Conservation (phyloP, 2,888 invertebrate genomes). For the Philhelius pedissequus region DNA sequence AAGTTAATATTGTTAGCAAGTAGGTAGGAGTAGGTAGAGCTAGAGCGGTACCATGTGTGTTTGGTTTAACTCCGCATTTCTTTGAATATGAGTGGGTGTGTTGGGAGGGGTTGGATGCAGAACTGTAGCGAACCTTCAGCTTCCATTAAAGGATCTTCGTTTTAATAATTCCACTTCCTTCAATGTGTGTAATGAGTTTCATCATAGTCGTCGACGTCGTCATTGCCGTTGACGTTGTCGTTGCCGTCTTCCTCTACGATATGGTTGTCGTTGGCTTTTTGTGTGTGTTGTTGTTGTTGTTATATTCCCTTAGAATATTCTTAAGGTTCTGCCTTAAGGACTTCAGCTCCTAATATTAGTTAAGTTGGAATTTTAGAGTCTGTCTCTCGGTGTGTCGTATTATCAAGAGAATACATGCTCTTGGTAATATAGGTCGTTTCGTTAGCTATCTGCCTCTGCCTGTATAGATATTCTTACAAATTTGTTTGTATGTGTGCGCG, state of each 20-base stretch:
- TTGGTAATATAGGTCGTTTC: conserved; percentile 37
- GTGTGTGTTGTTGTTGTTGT: neutral
- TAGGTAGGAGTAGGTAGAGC: neutral
- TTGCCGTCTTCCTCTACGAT: neutral
- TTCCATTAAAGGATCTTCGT: conserved; percentile 43
- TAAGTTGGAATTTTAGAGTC: conserved; percentile 55
- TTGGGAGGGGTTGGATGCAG: neutral
- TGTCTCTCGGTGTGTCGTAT: conserved; percentile 15
- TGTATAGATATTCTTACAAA: neutral
- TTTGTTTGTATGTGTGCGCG: neutral
- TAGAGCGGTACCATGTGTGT: neutral
- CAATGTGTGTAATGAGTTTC: conserved; percentile 59
- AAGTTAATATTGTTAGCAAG: conserved; percentile 37
- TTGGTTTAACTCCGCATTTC: conserved; percentile 5
- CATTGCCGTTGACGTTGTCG: neutral
- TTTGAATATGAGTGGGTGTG: neutral
- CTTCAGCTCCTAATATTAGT: conserved; percentile 47
- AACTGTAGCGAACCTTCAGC: conserved; percentile 12
- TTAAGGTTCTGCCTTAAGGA: conserved; percentile 66
- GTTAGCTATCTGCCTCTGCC: neutral
- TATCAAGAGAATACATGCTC: conserved; percentile 23
- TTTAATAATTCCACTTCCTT: conserved; percentile 58
- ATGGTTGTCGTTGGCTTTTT: conserved; percentile 8
- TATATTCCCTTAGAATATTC: conserved; percentile 38
- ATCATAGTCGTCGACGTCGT: conserved; percentile 17